Evolutionary conservation across 2,797 vertebrate species (phyloP).

Genomic region (Siniperca scherzeri): DNA sequence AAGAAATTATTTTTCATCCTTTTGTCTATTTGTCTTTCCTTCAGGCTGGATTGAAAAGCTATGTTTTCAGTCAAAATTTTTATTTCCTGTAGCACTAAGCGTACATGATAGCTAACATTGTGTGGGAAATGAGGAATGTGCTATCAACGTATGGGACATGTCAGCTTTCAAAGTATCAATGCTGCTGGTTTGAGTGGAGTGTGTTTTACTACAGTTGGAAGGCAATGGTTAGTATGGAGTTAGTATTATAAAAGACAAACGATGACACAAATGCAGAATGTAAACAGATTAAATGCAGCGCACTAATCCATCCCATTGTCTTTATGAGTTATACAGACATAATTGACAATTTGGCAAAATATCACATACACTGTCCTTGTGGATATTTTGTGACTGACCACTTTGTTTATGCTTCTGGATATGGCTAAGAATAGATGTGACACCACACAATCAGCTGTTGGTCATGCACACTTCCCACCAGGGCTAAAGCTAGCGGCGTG

Average conservation of each 20-base stretch:
- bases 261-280: background rate
- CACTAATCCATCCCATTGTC: conserved; percentile 7
- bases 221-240: background rate
- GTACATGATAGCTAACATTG: conserved; percentile 49
- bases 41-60: conserved; percentile 41
- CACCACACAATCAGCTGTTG: conserved; percentile 61
- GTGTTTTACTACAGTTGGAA: background rate
- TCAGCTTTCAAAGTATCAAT: too few relatives aligned
- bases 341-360: background rate
- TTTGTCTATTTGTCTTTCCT: conserved; percentile 59
- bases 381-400: conserved; percentile 30
- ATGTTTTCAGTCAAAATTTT: conserved; percentile 68
- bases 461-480: conserved; percentile 60
- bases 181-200: conserved; percentile 6
- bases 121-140: conserved; percentile 44
- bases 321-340: background rate
- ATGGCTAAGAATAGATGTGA: conserved; percentile 62
- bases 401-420: conserved; percentile 43
- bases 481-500: conserved; percentile 11
- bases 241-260: conserved; percentile 7
- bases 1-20: conserved; percentile 52
- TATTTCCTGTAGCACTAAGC: conserved; percentile 62
- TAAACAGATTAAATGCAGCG: conserved; percentile 2
- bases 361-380: conserved; percentile 22
- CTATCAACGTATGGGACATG: conserved; percentile 1